Evolutionary conservation across 2,113 vertebrate genomes (phyloP).

Genomic region (Leucopsar rothschildi): DNA sequence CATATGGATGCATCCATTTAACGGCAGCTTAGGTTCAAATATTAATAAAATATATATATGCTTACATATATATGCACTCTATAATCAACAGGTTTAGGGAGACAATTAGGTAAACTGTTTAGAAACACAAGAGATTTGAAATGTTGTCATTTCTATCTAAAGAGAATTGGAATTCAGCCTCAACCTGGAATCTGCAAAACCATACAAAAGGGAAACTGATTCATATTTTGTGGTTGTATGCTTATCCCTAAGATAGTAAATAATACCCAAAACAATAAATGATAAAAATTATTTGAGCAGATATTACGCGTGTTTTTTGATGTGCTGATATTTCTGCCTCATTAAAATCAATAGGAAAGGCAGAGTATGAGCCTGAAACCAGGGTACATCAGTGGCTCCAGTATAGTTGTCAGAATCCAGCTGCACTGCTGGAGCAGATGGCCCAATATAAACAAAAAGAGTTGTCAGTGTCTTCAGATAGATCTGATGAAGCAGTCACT

Average conservation of each 20-base stretch:
- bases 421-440: not conserved
- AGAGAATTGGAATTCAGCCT: not conserved
- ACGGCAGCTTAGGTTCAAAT: not conserved
- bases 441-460: not conserved
- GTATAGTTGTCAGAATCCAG: not conserved
- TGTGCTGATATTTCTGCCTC: not conserved
- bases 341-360: not conserved
- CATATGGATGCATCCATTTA: not conserved
- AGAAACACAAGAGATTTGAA: not conserved
- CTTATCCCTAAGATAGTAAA: not conserved
- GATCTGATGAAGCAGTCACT: not conserved
- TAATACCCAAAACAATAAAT: not conserved
- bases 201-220: not conserved
- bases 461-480: not conserved
- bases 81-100: not conserved
- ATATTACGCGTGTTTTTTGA: not conserved
- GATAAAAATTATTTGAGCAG: not conserved
- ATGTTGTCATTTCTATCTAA: not conserved
- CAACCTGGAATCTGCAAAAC: not conserved
- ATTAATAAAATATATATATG: not conserved
- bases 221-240: not conserved
- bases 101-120: not conserved
- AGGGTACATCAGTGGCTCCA: not conserved
- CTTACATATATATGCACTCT: not conserved
- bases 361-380: not conserved